Conservation (phyloP, 2,797 vertebrate genomes). For the Rhynchotus rufescens region DNA sequence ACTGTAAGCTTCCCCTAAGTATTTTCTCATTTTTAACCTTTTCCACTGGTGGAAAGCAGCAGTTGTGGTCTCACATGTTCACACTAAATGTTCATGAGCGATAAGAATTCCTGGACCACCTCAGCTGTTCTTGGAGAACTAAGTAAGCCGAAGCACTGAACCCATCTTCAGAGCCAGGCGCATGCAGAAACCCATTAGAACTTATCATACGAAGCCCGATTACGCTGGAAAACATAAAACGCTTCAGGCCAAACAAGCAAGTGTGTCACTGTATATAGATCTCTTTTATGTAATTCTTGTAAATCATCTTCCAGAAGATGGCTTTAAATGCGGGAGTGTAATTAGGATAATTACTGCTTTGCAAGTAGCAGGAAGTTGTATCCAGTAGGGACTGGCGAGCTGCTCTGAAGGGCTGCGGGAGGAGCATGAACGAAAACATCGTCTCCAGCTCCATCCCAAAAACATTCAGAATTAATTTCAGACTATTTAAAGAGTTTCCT, state of each 20-base stretch:
- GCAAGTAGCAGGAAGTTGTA: conserved; percentile 75
- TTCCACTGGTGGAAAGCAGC: background rate
- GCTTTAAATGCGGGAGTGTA: conserved; percentile 72
- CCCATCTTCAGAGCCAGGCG: conserved; percentile 37
- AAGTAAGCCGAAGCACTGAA: background rate
- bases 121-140: conserved; percentile 8
- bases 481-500: conserved; percentile 55
- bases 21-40: background rate
- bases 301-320: conserved; percentile 73
- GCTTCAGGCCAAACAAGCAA: conserved; percentile 73
- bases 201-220: conserved; percentile 67
- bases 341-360: conserved; percentile 80
- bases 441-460: conserved; percentile 11
- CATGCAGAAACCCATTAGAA: conserved; percentile 64
- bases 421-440: conserved; percentile 53
- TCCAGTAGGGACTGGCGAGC: conserved; percentile 62
- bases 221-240: conserved; percentile 72
- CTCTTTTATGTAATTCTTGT: conserved; percentile 73
- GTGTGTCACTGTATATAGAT: conserved; percentile 69
- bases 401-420: conserved; percentile 46
- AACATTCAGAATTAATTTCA: conserved; percentile 59
- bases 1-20: background rate
- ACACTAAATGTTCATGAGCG: background rate
- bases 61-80: background rate
- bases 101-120: background rate